phyloP scores from a whole-genome alignment of 2,797 vertebrate genomes.

The Lemur catta region DNA sequence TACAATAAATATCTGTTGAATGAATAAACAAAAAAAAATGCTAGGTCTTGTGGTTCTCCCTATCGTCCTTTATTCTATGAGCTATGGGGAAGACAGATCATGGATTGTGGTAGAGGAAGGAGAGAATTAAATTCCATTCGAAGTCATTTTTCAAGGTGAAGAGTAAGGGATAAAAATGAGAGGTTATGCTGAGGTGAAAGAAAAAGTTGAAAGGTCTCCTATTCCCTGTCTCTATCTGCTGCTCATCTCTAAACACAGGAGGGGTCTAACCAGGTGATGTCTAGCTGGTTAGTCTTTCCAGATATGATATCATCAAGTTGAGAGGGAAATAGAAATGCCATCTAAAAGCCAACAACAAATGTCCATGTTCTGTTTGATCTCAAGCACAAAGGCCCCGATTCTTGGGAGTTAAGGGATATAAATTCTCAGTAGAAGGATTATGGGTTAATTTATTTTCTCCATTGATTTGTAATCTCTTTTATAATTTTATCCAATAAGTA shows the following conservation, averaged over 20 bases:
- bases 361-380: too few relatives aligned
- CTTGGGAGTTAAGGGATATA: background rate
- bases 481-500: background rate
- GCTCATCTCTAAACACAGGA: too few relatives aligned
- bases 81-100: background rate
- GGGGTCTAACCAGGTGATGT: too few relatives aligned
- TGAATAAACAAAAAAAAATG: background rate
- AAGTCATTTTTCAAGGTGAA: background rate
- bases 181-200: background rate
- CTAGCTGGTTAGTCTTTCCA: too few relatives aligned
- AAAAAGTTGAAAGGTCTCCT: background rate
- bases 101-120: background rate
- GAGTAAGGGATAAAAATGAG: background rate
- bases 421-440: background rate
- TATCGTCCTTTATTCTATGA: background rate
- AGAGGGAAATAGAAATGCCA: too few relatives aligned
- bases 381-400: background rate
- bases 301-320: too few relatives aligned
- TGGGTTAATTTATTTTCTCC: background rate
- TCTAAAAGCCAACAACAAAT: too few relatives aligned
- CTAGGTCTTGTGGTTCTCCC: background rate
- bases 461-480: background rate
- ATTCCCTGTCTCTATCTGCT: background rate
- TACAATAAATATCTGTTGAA: too few relatives aligned
- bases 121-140: background rate